Evolutionary conservation across 2,888 invertebrate species (phyloP), one percentile per base, ranked within the genome.

Genomic region (Neoaliturus tenellus): DNA sequence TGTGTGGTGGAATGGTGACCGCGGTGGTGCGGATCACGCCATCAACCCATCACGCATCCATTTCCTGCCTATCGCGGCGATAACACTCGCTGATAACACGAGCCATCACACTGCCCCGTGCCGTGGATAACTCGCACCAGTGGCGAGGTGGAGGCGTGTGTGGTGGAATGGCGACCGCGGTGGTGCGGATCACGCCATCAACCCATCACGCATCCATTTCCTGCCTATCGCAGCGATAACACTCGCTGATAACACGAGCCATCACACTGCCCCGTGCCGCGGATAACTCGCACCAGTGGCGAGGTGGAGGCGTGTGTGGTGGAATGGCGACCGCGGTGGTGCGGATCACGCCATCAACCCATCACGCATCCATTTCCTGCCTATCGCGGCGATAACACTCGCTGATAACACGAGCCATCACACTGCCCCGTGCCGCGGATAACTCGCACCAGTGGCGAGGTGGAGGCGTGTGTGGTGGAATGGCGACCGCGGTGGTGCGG

Each of bases 151-250:
- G n/a, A n/a, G n/a, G n/a, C n/a, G n/a, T n/a, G n/a, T n/a, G n/a
- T n/a, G 35, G 35, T 35, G 35, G 35, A 10, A 10, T 35, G 35
- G 35, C 6, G 35, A 35, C 6, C 6, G 35, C n/a, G 35, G 35
- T 35, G 6, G 35, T 3, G 17, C 14, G 44, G 44, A 17, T 44
- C 62, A 62, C 62, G 62, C 62, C 5, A 62, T 31, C 62, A 25
- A 14, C 62, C 62, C 62, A 62, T 62, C 62, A 62, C 62, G 62
- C 62, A 62, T 62, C 62, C 62, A 62, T 62, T 62, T 62, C 62
- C 62, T 23, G 55, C 5, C 25, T 62, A 25, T 62, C 62, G 62
- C 28, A 5, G 28, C 14, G 62, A 62, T 62, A 62, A 62, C 12
- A 62, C 28, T 20, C 31, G n/a, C 62, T 62, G 62, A 62, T 62